Evolutionary conservation across 1,140 invertebrate species (phyloP).

Genomic region (Caerostris darwini): DNA sequence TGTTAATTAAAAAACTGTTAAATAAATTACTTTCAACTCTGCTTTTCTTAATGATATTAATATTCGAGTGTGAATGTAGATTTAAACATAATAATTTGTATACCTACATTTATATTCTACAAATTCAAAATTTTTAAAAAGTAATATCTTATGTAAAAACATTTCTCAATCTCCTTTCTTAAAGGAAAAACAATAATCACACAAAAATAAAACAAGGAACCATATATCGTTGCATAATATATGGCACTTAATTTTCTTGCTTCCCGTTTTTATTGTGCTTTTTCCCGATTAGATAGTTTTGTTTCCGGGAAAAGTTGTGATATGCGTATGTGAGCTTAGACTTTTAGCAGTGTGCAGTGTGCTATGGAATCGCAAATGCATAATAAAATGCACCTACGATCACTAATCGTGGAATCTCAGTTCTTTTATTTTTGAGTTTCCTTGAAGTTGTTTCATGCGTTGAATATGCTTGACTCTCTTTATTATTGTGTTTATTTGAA

Average conservation of each 20-base stretch:
- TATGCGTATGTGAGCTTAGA: neutral
- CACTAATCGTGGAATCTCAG: neutral
- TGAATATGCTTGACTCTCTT: neutral
- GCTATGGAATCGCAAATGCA: neutral
- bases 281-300: neutral
- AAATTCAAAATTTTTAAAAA: too few relatives aligned
- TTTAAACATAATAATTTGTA: too few relatives aligned
- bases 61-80: too few relatives aligned
- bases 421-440: neutral
- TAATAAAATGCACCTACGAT: neutral
- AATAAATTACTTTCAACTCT: too few relatives aligned
- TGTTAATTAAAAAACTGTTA: too few relatives aligned
- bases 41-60: too few relatives aligned
- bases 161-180: too few relatives aligned
- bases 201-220: slow-evolving; percentile 58
- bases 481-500: neutral
- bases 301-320: slow-evolving; percentile 9
- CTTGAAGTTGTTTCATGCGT: neutral
- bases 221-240: neutral
- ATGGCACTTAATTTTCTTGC: neutral
- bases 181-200: neutral
- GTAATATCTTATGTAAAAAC: too few relatives aligned
- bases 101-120: too few relatives aligned
- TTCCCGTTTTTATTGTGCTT: neutral
- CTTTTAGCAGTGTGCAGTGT: neutral